Evolutionary conservation across 2,888 invertebrate species (phyloP), one percentile per base, ranked within the genome.

Genomic region (Melangyna quadrimaculata): DNA sequence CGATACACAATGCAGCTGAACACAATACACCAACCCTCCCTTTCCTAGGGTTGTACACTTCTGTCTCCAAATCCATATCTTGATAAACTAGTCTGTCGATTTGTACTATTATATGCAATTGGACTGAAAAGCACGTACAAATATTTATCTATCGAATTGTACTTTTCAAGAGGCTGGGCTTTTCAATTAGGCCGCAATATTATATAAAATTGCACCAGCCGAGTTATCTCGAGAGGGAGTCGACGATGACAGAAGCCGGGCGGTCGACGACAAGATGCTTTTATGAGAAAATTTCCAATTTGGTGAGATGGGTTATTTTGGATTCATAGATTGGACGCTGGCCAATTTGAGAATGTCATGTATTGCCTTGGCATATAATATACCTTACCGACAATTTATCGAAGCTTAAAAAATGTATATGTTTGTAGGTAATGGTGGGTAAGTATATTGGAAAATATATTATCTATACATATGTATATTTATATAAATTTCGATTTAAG

Each of bases 181-280:
- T 59, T 59, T 59, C 59, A 59, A 59, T 59, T 59, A 59, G 59
- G 37, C 37, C 37, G 59, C 59, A 59, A 24, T 59, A 37, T 59
- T 59, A 37, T 24, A 59, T 37, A 55, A 55, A 29, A 55, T 55
- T 55, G 55, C 51, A 51, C 24, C 29, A 55, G 2, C 29, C 29
- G 17, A 32, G 9, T 55, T 2, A 9, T 29, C 10, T 10, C 17
- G 59, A 19, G 59, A 1, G 37, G 22, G 37, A 22, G 59, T 7
- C 22, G 19, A n/a, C 9, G 37, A n/a, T n/a, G n/a, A n/a, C n/a
- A n/a, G n/a, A n/a, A n/a, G n/a, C n/a, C 17, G 59, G 12, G 59
- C 1, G 37, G 22, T 22, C 14, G 59, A 7, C 22, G 19, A n/a
- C 9, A 22, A 59, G 59, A 59, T 59, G 59, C 19, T 59, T 35